These are phyloP conservation scores for Xestia c-nigrum DNA, from an alignment of 2,888 invertebrate species.

Conservation along the genomic window DNA sequence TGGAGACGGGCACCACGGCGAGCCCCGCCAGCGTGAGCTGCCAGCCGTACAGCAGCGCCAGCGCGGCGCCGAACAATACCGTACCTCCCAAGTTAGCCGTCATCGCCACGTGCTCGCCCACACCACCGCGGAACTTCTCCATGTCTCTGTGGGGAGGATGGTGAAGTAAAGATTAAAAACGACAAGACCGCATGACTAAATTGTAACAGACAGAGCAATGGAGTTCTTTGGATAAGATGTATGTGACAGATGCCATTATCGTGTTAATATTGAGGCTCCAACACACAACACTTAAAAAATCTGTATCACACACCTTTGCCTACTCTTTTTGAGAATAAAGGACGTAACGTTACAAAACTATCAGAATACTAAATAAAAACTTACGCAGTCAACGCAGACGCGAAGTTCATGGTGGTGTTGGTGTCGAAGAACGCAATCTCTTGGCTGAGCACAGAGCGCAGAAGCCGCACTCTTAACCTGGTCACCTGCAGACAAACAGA, in stretches of 20 bases:
- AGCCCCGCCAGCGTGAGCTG: slow-evolving; percentile 95
- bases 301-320: background rate
- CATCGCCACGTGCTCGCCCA: slow-evolving; percentile 95
- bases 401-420: slow-evolving; percentile 92
- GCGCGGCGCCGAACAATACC: slow-evolving; percentile 92
- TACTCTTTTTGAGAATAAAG: background rate
- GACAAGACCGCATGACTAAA: background rate
- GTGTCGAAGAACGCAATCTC: slow-evolving; percentile 94
- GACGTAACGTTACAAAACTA: background rate
- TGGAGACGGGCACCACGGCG: slow-evolving; percentile 93
- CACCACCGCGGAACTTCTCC: slow-evolving; percentile 94
- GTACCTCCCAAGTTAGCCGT: slow-evolving; percentile 93
- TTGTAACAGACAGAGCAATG: background rate
- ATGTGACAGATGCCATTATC: background rate
- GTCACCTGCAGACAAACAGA: slow-evolving; percentile 82
- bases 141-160: slow-evolving; percentile 90
- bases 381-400: slow-evolving; percentile 93
- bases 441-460: slow-evolving; percentile 92
- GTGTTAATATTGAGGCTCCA: background rate
- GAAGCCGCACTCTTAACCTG: slow-evolving; percentile 90
- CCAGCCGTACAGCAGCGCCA: slow-evolving; percentile 95
- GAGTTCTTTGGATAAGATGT: background rate
- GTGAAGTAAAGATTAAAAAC: background rate
- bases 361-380: background rate
- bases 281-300: background rate